Evolutionary conservation across 2,113 vertebrate species (phyloP).

Genomic region (Laticauda laticaudata): DNA sequence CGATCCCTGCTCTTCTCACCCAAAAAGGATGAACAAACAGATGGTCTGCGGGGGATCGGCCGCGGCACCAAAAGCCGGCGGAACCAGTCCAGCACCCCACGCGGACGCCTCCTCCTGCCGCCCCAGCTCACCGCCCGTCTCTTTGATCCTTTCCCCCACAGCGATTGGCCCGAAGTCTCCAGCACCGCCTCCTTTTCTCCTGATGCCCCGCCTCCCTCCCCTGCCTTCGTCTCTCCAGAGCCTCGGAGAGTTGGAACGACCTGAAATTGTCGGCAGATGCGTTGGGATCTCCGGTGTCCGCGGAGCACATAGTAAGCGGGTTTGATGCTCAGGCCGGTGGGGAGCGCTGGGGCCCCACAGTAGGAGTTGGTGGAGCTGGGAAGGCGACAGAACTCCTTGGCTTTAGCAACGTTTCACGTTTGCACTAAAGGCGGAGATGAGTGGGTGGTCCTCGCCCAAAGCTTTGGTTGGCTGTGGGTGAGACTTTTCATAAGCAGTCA

Average conservation of each 20-base stretch:
- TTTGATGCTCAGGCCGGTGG: not conserved
- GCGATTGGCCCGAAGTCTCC: not conserved
- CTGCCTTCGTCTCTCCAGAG: not conserved
- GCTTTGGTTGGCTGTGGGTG: not conserved
- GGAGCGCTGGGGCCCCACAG: no score
- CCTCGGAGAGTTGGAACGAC: not conserved
- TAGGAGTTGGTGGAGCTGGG: no score
- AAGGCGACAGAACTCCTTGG: not conserved
- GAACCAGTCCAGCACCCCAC: not conserved
- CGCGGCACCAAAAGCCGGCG: no score
- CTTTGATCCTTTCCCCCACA: not conserved
- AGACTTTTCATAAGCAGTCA: not conserved
- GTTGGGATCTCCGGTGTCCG: not conserved
- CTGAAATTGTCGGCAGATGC: not conserved
- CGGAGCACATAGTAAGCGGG: constrained; percentile 1
- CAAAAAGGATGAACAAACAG: not conserved
- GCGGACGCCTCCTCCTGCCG: fast-evolving
- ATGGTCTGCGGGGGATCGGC: not conserved
- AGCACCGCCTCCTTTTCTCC: not conserved
- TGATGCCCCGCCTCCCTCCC: no score
- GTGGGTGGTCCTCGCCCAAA: not conserved
- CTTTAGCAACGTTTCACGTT: not conserved
- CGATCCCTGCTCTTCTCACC: not conserved
- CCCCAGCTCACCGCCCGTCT: not conserved
- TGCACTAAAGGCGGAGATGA: no score